Percentiles rank a stretch among this genome's conserved stretches.
Conservation (phyloP, 1,140 invertebrate species). For the Drosophila miranda region DNA sequence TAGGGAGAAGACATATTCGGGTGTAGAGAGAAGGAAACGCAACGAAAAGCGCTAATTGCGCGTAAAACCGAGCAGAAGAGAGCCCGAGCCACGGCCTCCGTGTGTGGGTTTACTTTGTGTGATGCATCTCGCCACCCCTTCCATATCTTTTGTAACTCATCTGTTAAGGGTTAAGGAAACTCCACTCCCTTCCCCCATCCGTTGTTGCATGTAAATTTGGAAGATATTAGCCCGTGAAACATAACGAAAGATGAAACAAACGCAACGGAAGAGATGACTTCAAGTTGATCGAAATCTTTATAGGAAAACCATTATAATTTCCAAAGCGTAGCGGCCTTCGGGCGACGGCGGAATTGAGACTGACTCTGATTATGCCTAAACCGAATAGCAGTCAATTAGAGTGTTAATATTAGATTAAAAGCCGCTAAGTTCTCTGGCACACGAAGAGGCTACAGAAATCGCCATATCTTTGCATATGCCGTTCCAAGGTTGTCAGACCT, state of each 20-base stretch:
- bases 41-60: constrained; percentile 79
- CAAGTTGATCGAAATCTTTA: constrained; percentile 33
- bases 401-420: constrained; percentile 34
- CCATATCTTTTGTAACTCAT: constrained; percentile 2
- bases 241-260: constrained; percentile 38
- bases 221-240: constrained; percentile 46
- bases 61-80: constrained; percentile 56
- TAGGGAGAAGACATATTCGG: not conserved
- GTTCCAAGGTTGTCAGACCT: not conserved
- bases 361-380: constrained; percentile 3
- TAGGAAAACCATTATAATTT: constrained; percentile 11
- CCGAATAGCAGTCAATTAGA: not conserved
- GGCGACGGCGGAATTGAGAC: constrained; percentile 6
- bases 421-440: constrained; percentile 31
- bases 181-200: not conserved
- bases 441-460: constrained; percentile 6
- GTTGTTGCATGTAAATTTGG: constrained; percentile 14
- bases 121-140: not conserved
- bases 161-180: constrained; percentile 18
- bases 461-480: not conserved
- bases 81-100: constrained; percentile 1
- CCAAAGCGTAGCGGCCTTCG: constrained; percentile 26
- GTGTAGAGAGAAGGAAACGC: constrained; percentile 23
- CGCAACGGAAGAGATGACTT: constrained; percentile 43
- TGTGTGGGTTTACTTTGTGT: constrained; percentile 41